Base-by-base conservation (phyloP, 2,797 vertebrate genomes). In the Hydrolagus colliei region DNA sequence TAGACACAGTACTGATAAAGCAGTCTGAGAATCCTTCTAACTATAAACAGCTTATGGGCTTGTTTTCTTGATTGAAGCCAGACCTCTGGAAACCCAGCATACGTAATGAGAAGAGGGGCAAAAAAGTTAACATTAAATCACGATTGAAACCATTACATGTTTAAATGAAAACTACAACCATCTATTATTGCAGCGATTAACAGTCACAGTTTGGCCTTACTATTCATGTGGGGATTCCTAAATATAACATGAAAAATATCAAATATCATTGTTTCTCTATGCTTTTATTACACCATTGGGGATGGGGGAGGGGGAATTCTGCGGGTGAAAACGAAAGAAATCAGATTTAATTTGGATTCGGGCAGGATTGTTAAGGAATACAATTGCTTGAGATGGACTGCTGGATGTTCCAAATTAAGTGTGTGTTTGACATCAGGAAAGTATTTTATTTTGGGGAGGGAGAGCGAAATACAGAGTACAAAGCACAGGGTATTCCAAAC, bases 31-130 rank as follows among this genome's bases (percentile, higher is more conserved):
- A 71, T 84, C 79, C 79, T 84, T 12, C 79, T 71, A 84, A 84
- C 79, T 52, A 84, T 71, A 84, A 84, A 32, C 79, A 84, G 79
- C 79, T 84, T 84, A 52, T 68, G 65, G 79, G 79, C 79, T 84
- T 84, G 65, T 84, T 84, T 84, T 20, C 67, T 18, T 71, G 65
- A 84, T 84, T 84, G 65, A 84, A 84, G 18, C 79, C 79, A 84
- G 79, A 71, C 32, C 71, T 35, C 65, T 68, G 65, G 79, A 71
- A 84, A 84, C 65, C 20, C 41, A 68, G 71, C 67, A 68, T 84
- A 71, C 71, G 32, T 84, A 84, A 84, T 84, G 79, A 71, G 79
- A 32, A 71, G 32, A 84, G 61, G 65, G 78, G 59, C 61, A 71
- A 11, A 52, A 68, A 20, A 68, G 65, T 84, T 84, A 52, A 84